These are phyloP conservation scores for Harpalus rufipes DNA, from an alignment of 2,888 invertebrate genomes.

Conservation along the genomic window DNA sequence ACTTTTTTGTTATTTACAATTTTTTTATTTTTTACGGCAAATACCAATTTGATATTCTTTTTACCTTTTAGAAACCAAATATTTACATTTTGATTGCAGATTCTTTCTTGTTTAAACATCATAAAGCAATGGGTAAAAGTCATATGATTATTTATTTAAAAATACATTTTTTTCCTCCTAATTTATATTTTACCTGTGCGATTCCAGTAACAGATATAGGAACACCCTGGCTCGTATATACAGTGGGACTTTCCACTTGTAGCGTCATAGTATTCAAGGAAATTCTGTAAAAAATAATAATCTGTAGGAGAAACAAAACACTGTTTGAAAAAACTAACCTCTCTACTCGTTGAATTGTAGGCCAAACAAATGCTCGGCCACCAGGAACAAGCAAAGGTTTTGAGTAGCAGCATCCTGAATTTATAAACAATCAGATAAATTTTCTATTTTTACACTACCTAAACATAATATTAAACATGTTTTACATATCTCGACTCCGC, in stretches of 20 bases:
- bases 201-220: constrained; percentile 98
- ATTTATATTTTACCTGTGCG: constrained; percentile 87
- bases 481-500: constrained; percentile 49
- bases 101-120: too few species aligned
- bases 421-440: constrained; percentile 37
- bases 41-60: too few species aligned
- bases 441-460: constrained; percentile 24
- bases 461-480: not conserved
- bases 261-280: constrained; percentile 98
- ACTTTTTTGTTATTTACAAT: too few species aligned
- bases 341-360: constrained; percentile 84
- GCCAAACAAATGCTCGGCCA: constrained; percentile 98
- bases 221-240: constrained; percentile 97
- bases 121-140: too few species aligned
- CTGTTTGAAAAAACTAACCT: constrained; percentile 20
- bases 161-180: not conserved
- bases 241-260: constrained; percentile 96
- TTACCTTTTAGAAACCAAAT: too few species aligned
- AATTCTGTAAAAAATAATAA: constrained; percentile 82
- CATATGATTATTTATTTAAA: not conserved
- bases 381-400: constrained; percentile 96
- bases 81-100: too few species aligned
- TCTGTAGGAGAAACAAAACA: not conserved
- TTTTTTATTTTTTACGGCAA: too few species aligned
- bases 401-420: constrained; percentile 94